Evolutionary conservation across 2,113 vertebrate genomes (phyloP).

Genomic region (Lophura nycthemera): DNA sequence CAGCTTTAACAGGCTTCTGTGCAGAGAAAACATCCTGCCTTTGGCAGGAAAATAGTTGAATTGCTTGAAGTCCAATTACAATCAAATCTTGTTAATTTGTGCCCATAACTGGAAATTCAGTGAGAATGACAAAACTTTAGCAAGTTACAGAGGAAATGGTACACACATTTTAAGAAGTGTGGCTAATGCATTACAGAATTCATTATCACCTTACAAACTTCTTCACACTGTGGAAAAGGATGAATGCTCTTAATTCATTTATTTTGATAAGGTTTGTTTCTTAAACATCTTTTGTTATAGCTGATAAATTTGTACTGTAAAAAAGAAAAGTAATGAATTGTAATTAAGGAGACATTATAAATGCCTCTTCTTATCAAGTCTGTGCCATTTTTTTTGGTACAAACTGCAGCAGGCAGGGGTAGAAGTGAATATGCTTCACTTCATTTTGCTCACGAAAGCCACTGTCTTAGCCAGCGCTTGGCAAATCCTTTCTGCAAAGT

Average conservation of each 20-base stretch:
- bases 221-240: conserved; percentile 24
- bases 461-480: neutral
- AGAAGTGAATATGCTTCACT: neutral
- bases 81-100: conserved; percentile 28
- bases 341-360: conserved; percentile 38
- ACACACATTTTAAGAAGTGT: conserved; percentile 2
- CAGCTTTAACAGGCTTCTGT: neutral
- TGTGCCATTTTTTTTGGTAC: neutral
- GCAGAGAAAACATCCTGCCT: neutral
- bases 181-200: conserved; percentile 48
- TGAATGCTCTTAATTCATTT: conserved; percentile 63
- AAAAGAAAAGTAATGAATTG: conserved; percentile 6
- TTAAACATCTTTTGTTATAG: conserved; percentile 60
- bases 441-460: conserved; percentile 1
- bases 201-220: conserved; percentile 45
- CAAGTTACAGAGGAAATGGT: neutral
- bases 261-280: conserved; percentile 60
- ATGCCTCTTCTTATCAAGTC: conserved; percentile 10
- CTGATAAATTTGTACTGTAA: conserved; percentile 43
- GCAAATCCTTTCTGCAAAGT: conserved; percentile 22
- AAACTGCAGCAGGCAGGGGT: neutral
- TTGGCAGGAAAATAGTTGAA: conserved; percentile 11
- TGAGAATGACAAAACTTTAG: conserved; percentile 21
- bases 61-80: neutral
- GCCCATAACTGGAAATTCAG: neutral